A percentile compares a stretch with the other conserved stretches of the same genome.
phyloP scores from a whole-genome alignment of 1,140 invertebrate genomes.

The Riptortus pedestris region DNA sequence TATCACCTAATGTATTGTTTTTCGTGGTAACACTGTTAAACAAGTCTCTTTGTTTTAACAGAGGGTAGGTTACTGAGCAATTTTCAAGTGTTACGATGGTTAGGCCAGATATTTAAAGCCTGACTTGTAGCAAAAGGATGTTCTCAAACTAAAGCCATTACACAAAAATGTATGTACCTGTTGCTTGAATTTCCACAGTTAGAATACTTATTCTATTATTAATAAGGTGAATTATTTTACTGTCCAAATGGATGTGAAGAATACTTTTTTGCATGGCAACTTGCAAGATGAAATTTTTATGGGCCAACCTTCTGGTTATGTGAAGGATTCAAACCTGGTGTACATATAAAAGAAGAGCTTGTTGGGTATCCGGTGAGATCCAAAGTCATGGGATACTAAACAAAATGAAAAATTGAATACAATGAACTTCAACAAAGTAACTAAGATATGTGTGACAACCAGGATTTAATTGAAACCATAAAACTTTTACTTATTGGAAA shows the following conservation, averaged over 20 bases:
- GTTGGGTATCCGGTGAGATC: conserved; percentile 26
- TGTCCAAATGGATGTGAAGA: conserved; percentile 35
- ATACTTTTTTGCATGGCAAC: conserved; percentile 38
- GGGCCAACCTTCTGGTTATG: conserved; percentile 26
- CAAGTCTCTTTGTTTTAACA: too few species aligned
- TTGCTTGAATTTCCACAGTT: conserved; percentile 32
- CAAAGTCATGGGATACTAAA: conserved; percentile 23
- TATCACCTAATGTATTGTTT: too few species aligned
- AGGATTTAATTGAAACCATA: conserved; percentile 14
- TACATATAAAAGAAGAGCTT: conserved; percentile 12
- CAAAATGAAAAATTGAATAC: conserved; percentile 21
- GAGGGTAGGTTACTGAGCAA: too few species aligned
- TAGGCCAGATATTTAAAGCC: not conserved
- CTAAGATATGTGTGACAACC: conserved; percentile 21
- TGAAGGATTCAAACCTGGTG: conserved; percentile 1
- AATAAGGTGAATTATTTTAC: conserved; percentile 33
- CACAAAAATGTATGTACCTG: conserved; percentile 35
- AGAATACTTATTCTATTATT: conserved; percentile 33
- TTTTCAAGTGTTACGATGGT: too few species aligned
- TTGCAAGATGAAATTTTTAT: conserved; percentile 38
- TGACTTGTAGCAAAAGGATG: not conserved
- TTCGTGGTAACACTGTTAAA: too few species aligned
- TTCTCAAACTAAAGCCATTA: conserved; percentile 28
- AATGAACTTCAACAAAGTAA: conserved; percentile 19
- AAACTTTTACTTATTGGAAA: conserved; percentile 17